Conservation (phyloP, 1,140 invertebrate genomes). For the Hormaphis cornu region DNA sequence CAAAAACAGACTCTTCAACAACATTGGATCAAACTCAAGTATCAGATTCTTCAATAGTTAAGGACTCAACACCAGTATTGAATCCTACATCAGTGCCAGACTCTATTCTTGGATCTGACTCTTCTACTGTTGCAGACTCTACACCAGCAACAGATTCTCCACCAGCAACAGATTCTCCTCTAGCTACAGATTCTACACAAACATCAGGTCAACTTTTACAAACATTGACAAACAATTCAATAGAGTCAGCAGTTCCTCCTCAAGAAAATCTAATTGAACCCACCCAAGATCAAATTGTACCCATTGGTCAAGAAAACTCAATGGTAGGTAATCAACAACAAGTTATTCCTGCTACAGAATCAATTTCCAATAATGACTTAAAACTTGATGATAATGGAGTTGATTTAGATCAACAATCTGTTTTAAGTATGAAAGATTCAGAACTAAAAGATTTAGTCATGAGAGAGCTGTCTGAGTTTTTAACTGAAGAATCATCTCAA, state of each 20-base stretch:
- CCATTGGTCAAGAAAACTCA: background rate
- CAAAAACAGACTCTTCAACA: too few relatives aligned
- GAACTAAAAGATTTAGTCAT: constrained; percentile 19
- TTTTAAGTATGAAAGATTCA: constrained; percentile 25
- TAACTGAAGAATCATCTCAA: constrained; percentile 12
- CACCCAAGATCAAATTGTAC: constrained; percentile 1
- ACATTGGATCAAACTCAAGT: too few relatives aligned
- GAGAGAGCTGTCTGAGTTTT: constrained; percentile 19
- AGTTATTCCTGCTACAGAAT: background rate
- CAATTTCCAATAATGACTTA: background rate
- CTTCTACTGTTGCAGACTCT: too few relatives aligned
- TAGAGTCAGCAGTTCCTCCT: background rate
- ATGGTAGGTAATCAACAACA: background rate
- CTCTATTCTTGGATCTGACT: too few relatives aligned
- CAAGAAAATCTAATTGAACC: constrained; percentile 3
- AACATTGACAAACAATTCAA: background rate
- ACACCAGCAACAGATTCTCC: too few relatives aligned
- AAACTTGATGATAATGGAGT: constrained; percentile 2
- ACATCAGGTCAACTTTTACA: background rate
- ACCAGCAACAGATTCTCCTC: too few relatives aligned
- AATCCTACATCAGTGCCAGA: background rate
- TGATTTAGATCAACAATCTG: constrained; percentile 25
- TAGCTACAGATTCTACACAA: too few relatives aligned
- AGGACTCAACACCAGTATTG: background rate
- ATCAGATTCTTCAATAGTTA: too few relatives aligned